Evolutionary conservation across 2,797 vertebrate genomes (phyloP).

Genomic region (Halcyon smyrnensis): DNA sequence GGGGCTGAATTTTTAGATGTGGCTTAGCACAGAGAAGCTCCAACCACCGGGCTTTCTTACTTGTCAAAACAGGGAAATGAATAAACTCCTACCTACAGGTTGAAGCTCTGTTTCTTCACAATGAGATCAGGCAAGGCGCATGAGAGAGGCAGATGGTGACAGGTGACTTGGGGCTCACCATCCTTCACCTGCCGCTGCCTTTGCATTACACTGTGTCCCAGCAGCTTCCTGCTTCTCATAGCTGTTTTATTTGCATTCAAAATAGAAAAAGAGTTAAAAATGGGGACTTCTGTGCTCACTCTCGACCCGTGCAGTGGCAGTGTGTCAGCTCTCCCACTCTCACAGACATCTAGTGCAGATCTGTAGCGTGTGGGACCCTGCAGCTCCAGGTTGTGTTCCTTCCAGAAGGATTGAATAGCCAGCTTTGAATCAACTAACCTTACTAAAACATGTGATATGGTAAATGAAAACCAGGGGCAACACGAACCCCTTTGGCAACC

Average conservation of each 20-base stretch:
- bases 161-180: neutral
- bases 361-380: neutral
- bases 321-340: rapidly evolving
- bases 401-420: conserved; percentile 2
- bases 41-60: rapidly evolving
- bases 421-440: conserved; percentile 19
- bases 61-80: neutral
- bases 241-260: neutral
- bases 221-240: neutral
- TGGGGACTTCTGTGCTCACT: neutral
- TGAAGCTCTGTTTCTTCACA: neutral
- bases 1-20: neutral
- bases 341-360: rapidly evolving
- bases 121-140: neutral
- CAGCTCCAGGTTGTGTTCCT: conserved; percentile 3
- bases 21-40: neutral
- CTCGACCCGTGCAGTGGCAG: rapidly evolving
- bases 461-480: conserved; percentile 26
- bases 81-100: rapidly evolving
- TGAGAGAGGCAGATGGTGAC: neutral
- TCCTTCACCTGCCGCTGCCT: neutral
- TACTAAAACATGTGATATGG: neutral
- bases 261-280: neutral
- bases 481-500: neutral
- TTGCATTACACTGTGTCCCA: rapidly evolving